phyloP scores from a whole-genome alignment of 1,140 invertebrate genomes.

The Holotrichia oblita region DNA sequence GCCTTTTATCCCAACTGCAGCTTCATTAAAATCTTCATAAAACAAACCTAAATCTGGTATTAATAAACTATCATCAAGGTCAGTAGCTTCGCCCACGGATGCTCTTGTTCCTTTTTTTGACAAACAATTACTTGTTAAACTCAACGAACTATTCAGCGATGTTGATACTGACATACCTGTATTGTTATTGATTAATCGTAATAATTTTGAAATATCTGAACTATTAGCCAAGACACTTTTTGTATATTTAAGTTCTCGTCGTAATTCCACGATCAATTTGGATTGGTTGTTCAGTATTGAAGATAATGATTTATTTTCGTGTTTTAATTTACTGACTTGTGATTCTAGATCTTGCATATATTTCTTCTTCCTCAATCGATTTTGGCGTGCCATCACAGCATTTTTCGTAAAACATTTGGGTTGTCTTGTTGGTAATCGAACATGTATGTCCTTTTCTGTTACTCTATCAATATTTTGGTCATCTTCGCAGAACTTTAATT shows the following conservation, averaged over 20 bases:
- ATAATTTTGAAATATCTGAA: slow-evolving; percentile 61
- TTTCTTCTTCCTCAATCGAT: slow-evolving; percentile 67
- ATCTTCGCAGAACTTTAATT: background rate
- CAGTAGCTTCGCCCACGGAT: slow-evolving; percentile 26
- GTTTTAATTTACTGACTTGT: slow-evolving; percentile 60
- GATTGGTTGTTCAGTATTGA: slow-evolving; percentile 63
- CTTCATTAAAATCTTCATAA: slow-evolving; percentile 26
- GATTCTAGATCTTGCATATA: slow-evolving; percentile 66
- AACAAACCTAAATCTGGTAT: slow-evolving; percentile 23
- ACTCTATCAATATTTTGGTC: background rate
- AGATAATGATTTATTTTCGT: slow-evolving; percentile 63
- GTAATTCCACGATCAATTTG: slow-evolving; percentile 61
- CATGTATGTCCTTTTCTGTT: background rate
- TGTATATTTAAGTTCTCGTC: slow-evolving; percentile 64
- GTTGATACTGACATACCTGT: slow-evolving; percentile 56
- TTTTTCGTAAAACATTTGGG: slow-evolving; percentile 60
- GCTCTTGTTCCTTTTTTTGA: slow-evolving; percentile 1
- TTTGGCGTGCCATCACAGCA: slow-evolving; percentile 68
- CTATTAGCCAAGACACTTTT: slow-evolving; percentile 66
- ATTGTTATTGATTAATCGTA: slow-evolving; percentile 60
- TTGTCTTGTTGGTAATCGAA: slow-evolving; percentile 36
- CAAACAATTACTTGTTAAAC: slow-evolving; percentile 44
- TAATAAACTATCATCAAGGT: slow-evolving; percentile 29
- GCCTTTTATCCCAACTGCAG: background rate
- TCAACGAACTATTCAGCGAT: slow-evolving; percentile 50